Evolutionary conservation across 2,113 vertebrate genomes (phyloP).

Genomic region (Seriola aureovittata): DNA sequence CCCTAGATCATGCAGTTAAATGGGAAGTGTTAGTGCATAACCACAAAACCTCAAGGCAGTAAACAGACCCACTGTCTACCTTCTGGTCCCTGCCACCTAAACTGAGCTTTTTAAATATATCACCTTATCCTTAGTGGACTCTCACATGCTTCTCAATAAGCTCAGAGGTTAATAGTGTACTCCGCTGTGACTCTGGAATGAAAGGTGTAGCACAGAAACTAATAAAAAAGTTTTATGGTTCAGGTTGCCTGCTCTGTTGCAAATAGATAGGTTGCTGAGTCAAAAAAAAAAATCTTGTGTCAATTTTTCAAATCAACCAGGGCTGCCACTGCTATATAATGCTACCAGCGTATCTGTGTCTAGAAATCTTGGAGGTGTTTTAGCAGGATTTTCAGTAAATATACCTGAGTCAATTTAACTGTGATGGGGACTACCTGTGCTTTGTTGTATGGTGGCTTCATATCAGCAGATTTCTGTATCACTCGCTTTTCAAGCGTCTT

Average conservation of each 20-base stretch:
- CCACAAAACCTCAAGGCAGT: conserved; percentile 74
- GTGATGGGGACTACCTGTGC: background rate
- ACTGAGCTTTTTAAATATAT: conserved; percentile 64
- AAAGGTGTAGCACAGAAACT: conserved; percentile 56
- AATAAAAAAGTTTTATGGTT: conserved; percentile 61
- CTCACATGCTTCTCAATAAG: conserved; percentile 49
- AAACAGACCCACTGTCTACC: conserved; percentile 70
- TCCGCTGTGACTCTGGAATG: conserved; percentile 54
- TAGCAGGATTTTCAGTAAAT: conserved; percentile 12
- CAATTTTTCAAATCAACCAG: conserved; percentile 58
- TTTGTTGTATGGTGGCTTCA: background rate
- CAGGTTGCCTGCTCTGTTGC: conserved; percentile 45
- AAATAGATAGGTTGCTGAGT: conserved; percentile 48
- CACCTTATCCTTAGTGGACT: conserved; percentile 41
- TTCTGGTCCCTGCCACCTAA: conserved; percentile 61
- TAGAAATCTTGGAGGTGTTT: conserved; percentile 37
- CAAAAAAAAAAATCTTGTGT: conserved; percentile 37
- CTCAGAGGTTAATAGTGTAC: conserved; percentile 64
- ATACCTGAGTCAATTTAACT: conserved; percentile 24
- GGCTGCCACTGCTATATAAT: conserved; percentile 22
- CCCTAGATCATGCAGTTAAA: conserved; percentile 71
- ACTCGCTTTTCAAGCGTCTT: conserved; percentile 6
- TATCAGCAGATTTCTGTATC: conserved; percentile 13
- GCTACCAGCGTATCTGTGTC: conserved; percentile 21
- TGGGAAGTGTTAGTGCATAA: conserved; percentile 68